phyloP scores from a whole-genome alignment of 2,797 vertebrate species.

The Todus mexicanus region DNA sequence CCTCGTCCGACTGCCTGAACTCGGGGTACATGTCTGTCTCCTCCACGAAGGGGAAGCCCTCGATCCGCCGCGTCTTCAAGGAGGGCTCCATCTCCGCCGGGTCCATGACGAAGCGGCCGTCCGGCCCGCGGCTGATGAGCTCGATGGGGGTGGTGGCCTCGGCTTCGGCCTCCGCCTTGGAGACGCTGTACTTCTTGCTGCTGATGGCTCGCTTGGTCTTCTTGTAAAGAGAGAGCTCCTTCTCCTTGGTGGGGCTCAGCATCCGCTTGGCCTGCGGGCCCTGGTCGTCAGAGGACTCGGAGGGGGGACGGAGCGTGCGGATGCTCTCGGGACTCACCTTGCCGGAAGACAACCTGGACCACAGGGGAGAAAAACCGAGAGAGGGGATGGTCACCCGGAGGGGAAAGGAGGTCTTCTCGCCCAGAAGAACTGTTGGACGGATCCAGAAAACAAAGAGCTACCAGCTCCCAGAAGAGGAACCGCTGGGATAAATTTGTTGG shows the following conservation, averaged over 20 bases:
- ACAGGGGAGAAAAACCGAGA: constrained; percentile 36
- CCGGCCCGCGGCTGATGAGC: constrained; percentile 95
- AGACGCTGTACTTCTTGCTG: constrained; percentile 98
- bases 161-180: constrained; percentile 89
- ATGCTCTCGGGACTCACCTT: constrained; percentile 99
- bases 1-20: constrained; percentile 98
- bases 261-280: constrained; percentile 90
- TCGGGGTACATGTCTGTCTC: constrained; percentile 99
- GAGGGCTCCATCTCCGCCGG: constrained; percentile 85
- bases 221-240: constrained; percentile 96
- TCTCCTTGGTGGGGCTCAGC: constrained; percentile 91
- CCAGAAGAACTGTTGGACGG: not conserved
- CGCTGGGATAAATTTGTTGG: not conserved
- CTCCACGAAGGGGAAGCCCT: constrained; percentile 98
- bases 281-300: constrained; percentile 92
- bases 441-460: not conserved
- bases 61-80: constrained; percentile 87
- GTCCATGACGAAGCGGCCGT: constrained; percentile 95
- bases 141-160: constrained; percentile 98
- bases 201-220: constrained; percentile 98
- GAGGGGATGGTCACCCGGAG: not conserved
- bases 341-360: constrained; percentile 91
- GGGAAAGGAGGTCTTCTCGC: not conserved
- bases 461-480: not conserved
- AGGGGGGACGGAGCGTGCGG: constrained; percentile 84